Conservation (phyloP, 2,888 invertebrate genomes). For the Parthenolecanium corni region DNA sequence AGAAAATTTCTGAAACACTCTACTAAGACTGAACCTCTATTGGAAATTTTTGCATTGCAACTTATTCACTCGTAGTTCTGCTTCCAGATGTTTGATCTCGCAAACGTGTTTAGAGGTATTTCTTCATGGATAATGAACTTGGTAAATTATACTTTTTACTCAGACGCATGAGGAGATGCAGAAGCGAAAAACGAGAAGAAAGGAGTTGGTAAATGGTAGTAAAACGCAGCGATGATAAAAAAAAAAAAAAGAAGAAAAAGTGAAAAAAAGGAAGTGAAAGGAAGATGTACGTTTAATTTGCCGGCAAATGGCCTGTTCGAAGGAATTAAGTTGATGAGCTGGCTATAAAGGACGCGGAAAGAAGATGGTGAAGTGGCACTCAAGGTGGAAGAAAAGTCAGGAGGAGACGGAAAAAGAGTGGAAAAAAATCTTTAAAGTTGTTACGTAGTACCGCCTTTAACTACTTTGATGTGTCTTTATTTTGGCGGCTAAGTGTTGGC, state of each 20-base stretch:
- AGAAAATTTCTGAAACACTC: too few relatives aligned
- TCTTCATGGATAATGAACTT: not conserved
- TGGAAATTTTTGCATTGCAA: too few relatives aligned
- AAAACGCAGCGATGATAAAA: not conserved
- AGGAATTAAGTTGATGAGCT: slow-evolving; percentile 21
- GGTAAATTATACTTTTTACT: not conserved
- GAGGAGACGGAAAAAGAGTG: not conserved
- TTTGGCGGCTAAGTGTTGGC: slow-evolving; percentile 28
- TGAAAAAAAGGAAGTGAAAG: slow-evolving; percentile 15
- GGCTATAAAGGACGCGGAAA: slow-evolving; percentile 3
- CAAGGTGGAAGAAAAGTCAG: not conserved
- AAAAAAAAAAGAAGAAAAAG: not conserved
- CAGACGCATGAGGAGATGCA: too few relatives aligned
- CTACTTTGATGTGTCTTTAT: slow-evolving; percentile 28
- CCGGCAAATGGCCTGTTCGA: slow-evolving; percentile 25
- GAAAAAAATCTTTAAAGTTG: slow-evolving; percentile 1
- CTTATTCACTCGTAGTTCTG: too few relatives aligned
- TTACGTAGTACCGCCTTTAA: slow-evolving; percentile 25
- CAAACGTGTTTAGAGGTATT: too few relatives aligned
- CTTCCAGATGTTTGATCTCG: too few relatives aligned
- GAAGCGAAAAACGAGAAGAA: not conserved
- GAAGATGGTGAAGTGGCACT: not conserved
- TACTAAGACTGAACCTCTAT: too few relatives aligned
- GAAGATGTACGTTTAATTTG: slow-evolving; percentile 23
- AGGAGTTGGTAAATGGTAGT: slow-evolving; percentile 2